phyloP scores from a whole-genome alignment of 2,888 invertebrate genomes.

The Sarcophaga rosellei region DNA sequence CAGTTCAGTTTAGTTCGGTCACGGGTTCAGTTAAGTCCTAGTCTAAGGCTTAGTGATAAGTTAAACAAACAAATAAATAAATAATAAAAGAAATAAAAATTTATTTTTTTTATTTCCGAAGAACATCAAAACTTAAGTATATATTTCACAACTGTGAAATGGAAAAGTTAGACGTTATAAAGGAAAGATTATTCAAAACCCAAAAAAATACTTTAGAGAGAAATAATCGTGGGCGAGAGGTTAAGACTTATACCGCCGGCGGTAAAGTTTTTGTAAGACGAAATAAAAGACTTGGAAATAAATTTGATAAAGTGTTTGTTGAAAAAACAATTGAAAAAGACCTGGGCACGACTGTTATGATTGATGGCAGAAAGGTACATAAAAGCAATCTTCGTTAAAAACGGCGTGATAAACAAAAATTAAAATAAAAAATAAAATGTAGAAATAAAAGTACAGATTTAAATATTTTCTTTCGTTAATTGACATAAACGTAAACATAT shows the following conservation, averaged over 20 bases:
- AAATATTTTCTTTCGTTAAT: constrained; percentile 19
- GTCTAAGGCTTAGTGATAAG: too few species aligned
- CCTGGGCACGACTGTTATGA: background rate
- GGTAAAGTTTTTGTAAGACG: constrained; percentile 48
- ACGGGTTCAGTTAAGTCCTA: too few species aligned
- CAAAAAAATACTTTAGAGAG: constrained; percentile 32
- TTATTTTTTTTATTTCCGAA: too few species aligned
- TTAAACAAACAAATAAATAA: too few species aligned
- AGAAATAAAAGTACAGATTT: background rate
- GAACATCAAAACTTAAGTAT: too few species aligned
- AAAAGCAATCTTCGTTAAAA: constrained; percentile 31
- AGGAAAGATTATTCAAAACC: constrained; percentile 16
- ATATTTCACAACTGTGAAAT: constrained; percentile 17
- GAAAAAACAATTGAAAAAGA: constrained; percentile 48
- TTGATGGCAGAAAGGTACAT: constrained; percentile 42
- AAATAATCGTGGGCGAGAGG: constrained; percentile 35
- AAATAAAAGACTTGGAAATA: constrained; percentile 44
- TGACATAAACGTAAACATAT: background rate
- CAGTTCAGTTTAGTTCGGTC: too few species aligned
- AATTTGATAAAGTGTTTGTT: constrained; percentile 46
- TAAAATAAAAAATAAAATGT: too few species aligned
- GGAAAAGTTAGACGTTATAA: constrained; percentile 31
- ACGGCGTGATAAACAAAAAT: too few species aligned
- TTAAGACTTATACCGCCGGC: constrained; percentile 45
- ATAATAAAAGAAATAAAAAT: too few species aligned